These are phyloP conservation scores for Caenorhabditis sp. DNA, from an alignment of 2,888 invertebrate species.

Conservation along the genomic window DNA sequence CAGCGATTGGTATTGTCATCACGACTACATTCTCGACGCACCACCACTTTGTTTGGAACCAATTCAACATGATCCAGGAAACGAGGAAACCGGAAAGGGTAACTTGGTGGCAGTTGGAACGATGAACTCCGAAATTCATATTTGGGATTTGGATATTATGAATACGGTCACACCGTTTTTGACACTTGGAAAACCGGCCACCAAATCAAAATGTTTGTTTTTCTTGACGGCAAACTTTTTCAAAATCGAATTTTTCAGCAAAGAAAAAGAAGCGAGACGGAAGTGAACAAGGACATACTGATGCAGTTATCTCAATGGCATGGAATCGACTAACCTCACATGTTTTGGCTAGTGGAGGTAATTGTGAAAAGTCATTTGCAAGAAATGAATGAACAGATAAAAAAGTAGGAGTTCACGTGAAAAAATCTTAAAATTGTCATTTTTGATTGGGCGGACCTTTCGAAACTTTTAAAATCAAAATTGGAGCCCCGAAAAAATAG, in stretches of 20 bases:
- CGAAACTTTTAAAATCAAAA: no score
- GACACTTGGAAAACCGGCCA: constrained; percentile 74
- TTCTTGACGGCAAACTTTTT: neutral
- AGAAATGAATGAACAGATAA: neutral
- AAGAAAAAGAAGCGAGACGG: constrained; percentile 59
- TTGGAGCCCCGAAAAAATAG: no score
- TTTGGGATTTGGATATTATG: constrained; percentile 96
- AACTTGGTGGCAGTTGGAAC: constrained; percentile 91
- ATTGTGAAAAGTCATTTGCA: no score
- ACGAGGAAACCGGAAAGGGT: constrained; percentile 75
- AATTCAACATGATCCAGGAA: constrained; percentile 85
- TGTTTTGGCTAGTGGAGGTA: constrained; percentile 87
- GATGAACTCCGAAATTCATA: constrained; percentile 89
- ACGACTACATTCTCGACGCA: constrained; percentile 87
- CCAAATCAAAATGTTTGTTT: constrained; percentile 12
- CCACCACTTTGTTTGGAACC: constrained; percentile 91
- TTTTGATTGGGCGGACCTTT: no score
- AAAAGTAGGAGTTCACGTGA: neutral
- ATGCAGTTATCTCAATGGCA: constrained; percentile 87
- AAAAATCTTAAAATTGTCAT: no score
- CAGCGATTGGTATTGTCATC: constrained; percentile 84
- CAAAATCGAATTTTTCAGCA: constrained; percentile 9
- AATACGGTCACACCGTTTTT: constrained; percentile 88
- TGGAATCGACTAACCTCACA: constrained; percentile 81
- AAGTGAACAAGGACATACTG: constrained; percentile 78